phyloP scores from a whole-genome alignment of 1,140 invertebrate species.

The Solenopsis fugax region DNA sequence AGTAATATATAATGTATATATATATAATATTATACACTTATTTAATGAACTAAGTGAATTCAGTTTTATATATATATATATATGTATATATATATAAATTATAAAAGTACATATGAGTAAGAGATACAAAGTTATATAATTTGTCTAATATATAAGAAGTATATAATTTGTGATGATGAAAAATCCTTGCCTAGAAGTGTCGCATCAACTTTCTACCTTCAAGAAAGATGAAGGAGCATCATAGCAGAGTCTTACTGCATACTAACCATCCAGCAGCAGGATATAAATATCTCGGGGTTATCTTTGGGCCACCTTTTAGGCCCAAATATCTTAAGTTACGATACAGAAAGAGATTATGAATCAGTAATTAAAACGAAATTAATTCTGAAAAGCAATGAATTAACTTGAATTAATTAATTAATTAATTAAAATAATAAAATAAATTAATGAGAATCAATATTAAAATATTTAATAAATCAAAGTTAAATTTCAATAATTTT shows the following conservation, averaged over 20 bases:
- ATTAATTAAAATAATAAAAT: slow-evolving; percentile 2
- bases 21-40: too few species aligned
- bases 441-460: neutral
- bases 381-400: neutral
- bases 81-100: too few species aligned
- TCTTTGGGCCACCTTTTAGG: neutral
- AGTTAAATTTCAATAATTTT: neutral
- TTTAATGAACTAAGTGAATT: neutral
- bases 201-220: slow-evolving; percentile 31
- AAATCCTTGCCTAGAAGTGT: slow-evolving; percentile 24
- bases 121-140: neutral
- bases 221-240: slow-evolving; percentile 42
- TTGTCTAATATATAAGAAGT: neutral
- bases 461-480: neutral
- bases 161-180: slow-evolving; percentile 39
- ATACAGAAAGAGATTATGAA: neutral
- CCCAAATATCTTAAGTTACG: neutral
- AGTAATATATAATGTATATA: too few species aligned
- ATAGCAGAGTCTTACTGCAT: slow-evolving; percentile 41
- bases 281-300: slow-evolving; percentile 39
- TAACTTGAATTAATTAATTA: neutral
- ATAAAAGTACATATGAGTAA: neutral
- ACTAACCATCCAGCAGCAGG: slow-evolving; percentile 10
- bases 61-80: too few species aligned
- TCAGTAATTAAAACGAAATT: neutral